Evolutionary conservation across 2,113 vertebrate species (phyloP).

Genomic region (Phalacrocorax brasilianus): DNA sequence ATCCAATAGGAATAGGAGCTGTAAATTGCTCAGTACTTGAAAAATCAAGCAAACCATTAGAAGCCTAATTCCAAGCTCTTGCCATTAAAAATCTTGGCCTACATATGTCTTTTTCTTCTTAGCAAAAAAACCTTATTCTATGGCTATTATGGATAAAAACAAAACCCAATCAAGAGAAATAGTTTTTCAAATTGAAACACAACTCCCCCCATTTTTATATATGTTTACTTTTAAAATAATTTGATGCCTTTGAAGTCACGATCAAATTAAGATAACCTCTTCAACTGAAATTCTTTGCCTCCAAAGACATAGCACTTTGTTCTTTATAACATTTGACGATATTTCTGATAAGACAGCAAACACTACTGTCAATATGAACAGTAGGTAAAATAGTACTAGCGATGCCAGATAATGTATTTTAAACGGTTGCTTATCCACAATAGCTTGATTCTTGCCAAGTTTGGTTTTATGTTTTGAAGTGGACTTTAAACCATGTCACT

Average conservation of each 20-base stretch:
- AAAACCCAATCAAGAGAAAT: not conserved
- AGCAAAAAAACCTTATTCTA: not conserved
- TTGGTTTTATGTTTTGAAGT: not conserved
- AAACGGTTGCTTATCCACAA: not conserved
- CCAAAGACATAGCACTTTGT: not conserved
- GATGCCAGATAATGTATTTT: not conserved
- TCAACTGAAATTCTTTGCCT: not conserved
- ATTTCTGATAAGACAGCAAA: not conserved
- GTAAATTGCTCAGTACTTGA: not conserved
- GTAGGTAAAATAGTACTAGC: not conserved
- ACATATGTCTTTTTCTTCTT: not conserved
- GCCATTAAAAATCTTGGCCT: not conserved
- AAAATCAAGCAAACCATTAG: not conserved
- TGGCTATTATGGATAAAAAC: not conserved
- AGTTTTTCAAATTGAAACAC: not conserved
- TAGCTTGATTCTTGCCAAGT: not conserved
- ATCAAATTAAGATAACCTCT: not conserved
- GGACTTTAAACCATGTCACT: not conserved
- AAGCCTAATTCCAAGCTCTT: not conserved
- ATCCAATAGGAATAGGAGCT: not conserved
- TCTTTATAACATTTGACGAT: not conserved
- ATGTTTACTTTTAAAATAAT: not conserved
- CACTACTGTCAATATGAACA: rapidly evolving
- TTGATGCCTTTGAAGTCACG: not conserved
- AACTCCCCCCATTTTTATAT: not conserved